Evolutionary conservation across 2,888 invertebrate genomes (phyloP).

Genomic region (Lasioglossum marginatum): DNA sequence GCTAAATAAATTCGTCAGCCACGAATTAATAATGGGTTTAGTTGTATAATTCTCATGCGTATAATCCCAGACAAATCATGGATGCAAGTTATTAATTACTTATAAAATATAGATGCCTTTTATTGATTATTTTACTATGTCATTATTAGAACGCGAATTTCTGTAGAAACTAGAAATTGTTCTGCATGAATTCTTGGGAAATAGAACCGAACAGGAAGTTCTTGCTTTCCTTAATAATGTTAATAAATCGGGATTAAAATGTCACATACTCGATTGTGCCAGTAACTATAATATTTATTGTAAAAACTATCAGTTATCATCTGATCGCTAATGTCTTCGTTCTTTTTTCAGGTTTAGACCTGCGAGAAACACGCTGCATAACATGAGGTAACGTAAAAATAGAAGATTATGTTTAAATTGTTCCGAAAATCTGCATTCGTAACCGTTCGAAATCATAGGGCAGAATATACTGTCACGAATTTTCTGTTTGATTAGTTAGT

Average conservation of each 20-base stretch:
- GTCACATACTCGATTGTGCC: neutral
- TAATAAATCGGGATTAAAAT: neutral
- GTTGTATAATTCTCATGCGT: neutral
- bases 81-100: neutral
- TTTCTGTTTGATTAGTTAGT: neutral
- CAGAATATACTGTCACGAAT: neutral
- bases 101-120: neutral
- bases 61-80: neutral
- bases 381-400: conserved; percentile 17
- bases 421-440: no score
- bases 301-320: neutral
- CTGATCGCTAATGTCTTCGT: neutral
- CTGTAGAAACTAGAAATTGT: neutral
- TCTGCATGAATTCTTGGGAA: neutral
- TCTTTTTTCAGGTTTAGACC: conserved; percentile 16
- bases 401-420: neutral
- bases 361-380: neutral
- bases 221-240: neutral
- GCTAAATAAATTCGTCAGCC: neutral
- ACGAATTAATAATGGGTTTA: neutral
- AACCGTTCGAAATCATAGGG: neutral
- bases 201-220: neutral
- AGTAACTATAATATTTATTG: neutral
- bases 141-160: neutral
- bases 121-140: neutral